Base-by-base conservation (phyloP, 2,888 invertebrate genomes). In the Heptascelio sp. region DNA sequence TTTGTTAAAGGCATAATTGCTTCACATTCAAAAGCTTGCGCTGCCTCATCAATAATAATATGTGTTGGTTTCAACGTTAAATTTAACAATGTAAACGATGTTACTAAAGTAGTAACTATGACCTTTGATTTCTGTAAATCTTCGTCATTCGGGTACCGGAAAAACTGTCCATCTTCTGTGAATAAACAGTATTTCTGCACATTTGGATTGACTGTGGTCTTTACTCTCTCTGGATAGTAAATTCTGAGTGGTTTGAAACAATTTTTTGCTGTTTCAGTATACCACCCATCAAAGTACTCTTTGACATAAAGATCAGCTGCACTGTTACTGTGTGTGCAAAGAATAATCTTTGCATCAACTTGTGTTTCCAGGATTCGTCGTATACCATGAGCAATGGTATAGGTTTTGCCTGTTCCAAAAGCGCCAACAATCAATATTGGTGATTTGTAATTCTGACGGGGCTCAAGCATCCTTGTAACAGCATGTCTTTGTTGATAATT, bases 381-480 rank as follows among this genome's bases (percentile, higher is more conserved):
- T 3, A 92, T 59, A 2, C 93, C 92, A 79, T 96, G 95, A 0
- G 98, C 98, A 86, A 98, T 93, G 0, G 98, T 98, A 89, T 96
- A 98, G 0, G 98, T 98, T 91, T 98, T 98, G 0, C 98, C 98
- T 0, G 98, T 98, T n/a, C 98, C 98, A 92, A 97, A 98, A 0
- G 98, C 98, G 0, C 97, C 96, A 65, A 97, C 96, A 8, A 97
- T 94, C 59, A 97, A 92, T 79, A 97, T 96, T 0, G 97, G 97
- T 0, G 97, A 97, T 65, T 97, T 90, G 71, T 94, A 94, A 19
- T 95, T 93, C 71, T 94, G 94, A 19, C 94, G 91, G 0, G 96
- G 95, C 9, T 97, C 95, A 17, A 97, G 96, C 81, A 98, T 98
- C 6, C 97, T 96, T 67, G 96, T 94, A 1, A 98, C 95, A 0